Evolutionary conservation across 1,140 invertebrate genomes (phyloP), one percentile per base, ranked within the genome.

Genomic region (Brachionus calyciflorus): DNA sequence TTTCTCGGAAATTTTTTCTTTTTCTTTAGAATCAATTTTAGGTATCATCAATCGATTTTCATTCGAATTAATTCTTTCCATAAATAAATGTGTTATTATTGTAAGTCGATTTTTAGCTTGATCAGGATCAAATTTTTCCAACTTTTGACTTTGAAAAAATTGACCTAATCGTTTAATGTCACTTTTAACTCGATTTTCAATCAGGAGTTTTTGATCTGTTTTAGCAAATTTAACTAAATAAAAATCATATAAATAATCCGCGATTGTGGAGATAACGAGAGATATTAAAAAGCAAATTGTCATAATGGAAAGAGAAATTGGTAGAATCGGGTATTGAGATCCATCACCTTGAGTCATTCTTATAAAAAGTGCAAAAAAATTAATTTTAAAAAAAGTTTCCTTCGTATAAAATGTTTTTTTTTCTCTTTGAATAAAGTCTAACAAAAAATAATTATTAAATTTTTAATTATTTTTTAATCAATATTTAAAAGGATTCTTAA

Each of bases 221-320:
- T 73, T 73, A 33, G 69, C 24, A 14, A 73, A 37, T 33, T 55
- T 49, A 73, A 73, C 51, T 14, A 73, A 55, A 51, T 73, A 73
- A 49, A 51, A 73, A 33, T 73, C 69, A 51, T 73, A 73, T 19
- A 41, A 9, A 33, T 24, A 73, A n/a, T 73, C 69, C 21, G 21
- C 30, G 0, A 73, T n/a, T 2, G 40, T 3, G 7, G 69, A 73
- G 24, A 73, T 51, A 6, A 73, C 49, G 24, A 73, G 33, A 19
- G 69, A 73, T 12, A 73, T 24, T 1, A 73, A 5, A 51, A 19
- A 73, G 28, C 46, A 49, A 33, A 49, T 40, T 12, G 19, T 10
- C 51, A 73, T 49, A 14, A 73, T 51, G 1, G 69, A 33, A 12
- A 73, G 19, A 3, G 69, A 73, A 33, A 73, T 73, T 10, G 46